phyloP scores from a whole-genome alignment of 2,113 vertebrate genomes.

The Urocitellus parryii region DNA sequence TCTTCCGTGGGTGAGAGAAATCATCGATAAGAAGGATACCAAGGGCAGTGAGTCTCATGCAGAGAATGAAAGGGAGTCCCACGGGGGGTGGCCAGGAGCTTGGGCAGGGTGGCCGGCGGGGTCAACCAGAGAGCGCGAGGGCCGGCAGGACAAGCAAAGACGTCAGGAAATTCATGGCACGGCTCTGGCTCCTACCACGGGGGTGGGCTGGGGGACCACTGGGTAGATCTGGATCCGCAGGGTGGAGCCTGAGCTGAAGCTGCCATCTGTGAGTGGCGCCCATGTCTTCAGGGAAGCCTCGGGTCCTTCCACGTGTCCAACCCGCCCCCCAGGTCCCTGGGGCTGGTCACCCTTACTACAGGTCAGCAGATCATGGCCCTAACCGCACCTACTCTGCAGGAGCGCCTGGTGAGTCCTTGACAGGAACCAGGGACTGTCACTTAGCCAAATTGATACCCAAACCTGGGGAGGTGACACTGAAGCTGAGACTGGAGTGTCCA shows the following conservation, averaged over 20 bases:
- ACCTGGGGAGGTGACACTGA: not conserved
- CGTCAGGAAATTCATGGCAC: not conserved
- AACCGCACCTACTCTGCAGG: not conserved
- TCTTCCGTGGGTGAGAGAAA: not conserved
- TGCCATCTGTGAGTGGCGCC: fast-evolving
- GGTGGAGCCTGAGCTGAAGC: not conserved
- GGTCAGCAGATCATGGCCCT: not conserved
- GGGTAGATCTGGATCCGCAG: not conserved
- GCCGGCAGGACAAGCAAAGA: fast-evolving
- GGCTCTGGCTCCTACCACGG: fast-evolving
- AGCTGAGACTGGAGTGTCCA: not conserved
- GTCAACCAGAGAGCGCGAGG: not conserved
- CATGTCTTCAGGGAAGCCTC: not conserved
- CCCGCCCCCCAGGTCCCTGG: fast-evolving
- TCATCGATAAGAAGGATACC: not conserved
- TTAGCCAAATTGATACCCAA: not conserved
- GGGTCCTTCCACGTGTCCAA: not conserved
- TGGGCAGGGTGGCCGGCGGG: too few species aligned
- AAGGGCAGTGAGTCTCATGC: not conserved
- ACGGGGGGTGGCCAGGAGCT: fast-evolving
- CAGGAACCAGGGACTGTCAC: not conserved
- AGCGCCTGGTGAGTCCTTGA: not conserved
- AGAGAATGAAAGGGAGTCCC: not conserved
- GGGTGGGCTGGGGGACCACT: not conserved
- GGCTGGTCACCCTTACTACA: not conserved